phyloP scores from a whole-genome alignment of 2,797 vertebrate genomes.

The Ctenopoma multispine region DNA sequence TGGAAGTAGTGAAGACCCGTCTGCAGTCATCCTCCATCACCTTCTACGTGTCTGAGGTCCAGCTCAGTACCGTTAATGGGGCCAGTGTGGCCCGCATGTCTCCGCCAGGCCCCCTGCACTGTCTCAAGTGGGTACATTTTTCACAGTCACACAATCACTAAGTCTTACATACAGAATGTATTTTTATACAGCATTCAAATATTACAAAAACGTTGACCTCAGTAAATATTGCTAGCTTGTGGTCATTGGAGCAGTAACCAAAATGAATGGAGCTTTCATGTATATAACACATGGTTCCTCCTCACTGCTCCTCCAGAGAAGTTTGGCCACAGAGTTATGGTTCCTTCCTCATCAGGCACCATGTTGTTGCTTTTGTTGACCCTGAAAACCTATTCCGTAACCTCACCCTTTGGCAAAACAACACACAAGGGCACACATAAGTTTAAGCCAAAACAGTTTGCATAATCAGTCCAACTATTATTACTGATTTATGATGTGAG shows the following conservation, averaged over 20 bases:
- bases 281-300: background rate
- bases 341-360: constrained; percentile 3
- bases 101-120: constrained; percentile 93
- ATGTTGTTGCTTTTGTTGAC: constrained; percentile 30
- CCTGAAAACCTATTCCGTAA: constrained; percentile 35
- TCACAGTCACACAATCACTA: background rate
- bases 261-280: constrained; percentile 11
- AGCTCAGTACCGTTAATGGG: constrained; percentile 92
- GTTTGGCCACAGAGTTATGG: constrained; percentile 6
- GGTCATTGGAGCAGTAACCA: background rate
- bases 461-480: background rate
- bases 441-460: background rate
- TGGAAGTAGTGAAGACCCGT: constrained; percentile 98
- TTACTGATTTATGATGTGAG: background rate
- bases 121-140: constrained; percentile 90
- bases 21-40: constrained; percentile 96
- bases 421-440: background rate
- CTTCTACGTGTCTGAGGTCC: constrained; percentile 95
- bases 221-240: background rate
- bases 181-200: background rate
- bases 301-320: background rate
- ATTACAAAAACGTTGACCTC: background rate
- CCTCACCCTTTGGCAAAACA: constrained; percentile 20
- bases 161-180: background rate
- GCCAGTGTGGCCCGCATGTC: constrained; percentile 90